Base-by-base conservation (phyloP, 1,140 invertebrate genomes). In the Campoletis sonorensis region DNA sequence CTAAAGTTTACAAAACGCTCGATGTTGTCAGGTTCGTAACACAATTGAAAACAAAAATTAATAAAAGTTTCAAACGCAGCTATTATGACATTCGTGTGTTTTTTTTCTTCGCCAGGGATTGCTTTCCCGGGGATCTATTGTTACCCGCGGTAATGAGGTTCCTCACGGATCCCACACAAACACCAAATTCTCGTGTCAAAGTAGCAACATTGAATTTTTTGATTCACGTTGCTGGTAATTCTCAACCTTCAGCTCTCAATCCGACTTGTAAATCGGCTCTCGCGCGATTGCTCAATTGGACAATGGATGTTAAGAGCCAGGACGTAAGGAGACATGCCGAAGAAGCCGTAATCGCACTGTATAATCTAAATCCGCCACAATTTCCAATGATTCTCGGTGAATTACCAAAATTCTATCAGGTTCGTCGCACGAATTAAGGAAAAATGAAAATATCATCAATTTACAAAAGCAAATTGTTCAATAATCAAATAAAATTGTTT, bases 311-410 rank as follows among this genome's bases (percentile, higher is more conserved):
- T 37, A 96, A 96, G 87, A 95, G 94, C 83, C 93, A 94, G 37
- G 98, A 98, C 85, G 94, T 98, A 54, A 93, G 97, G 84, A 94
- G 95, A 80, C 95, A 94, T 70, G 95, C 98, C 3, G 94, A 97
- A 80, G 94, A 94, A 68, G 96, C 97, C 58, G 92, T 99, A 64
- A 94, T 97, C 67, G 95, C 96, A 7, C 93, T 99, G 30, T 99
- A 98, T 90, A 97, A 98, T 93, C 94, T 97, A 79, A 98, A 98
- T 92, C 95, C 96, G 58, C 94, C 97, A 2, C 96, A 97, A 90
- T 95, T 97, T 81, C 98, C 97, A 15, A 94, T 96, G 89, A 93
- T 98, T 80, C 92, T 99, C 84, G 95, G 95, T 54, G 95, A 95
- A 79, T 92, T 99, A 80, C 96, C 97, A 21, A 96, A 97, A 88